These are phyloP conservation scores for Eira barbara DNA, from an alignment of 2,113 vertebrate species.

Conservation along the genomic window DNA sequence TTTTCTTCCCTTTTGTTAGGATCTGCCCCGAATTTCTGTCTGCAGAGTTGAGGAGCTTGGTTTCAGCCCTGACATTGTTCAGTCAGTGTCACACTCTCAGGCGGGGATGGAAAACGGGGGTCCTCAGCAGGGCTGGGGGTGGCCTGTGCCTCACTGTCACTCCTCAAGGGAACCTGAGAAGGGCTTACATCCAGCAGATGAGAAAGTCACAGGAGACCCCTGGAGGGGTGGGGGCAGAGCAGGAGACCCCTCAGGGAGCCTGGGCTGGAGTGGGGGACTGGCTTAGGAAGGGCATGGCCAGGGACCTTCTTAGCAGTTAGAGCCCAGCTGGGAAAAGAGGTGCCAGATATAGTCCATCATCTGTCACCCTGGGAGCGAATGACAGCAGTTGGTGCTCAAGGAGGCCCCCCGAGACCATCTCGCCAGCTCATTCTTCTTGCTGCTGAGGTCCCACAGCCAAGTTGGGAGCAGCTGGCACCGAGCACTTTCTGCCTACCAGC, in stretches of 20 bases:
- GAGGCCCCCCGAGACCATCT: neutral
- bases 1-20: neutral
- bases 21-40: neutral
- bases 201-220: neutral
- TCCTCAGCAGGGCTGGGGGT: neutral
- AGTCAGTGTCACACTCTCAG: neutral
- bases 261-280: neutral
- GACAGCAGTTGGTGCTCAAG: neutral
- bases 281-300: neutral
- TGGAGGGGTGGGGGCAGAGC: too few species aligned
- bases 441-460: neutral
- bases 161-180: neutral
- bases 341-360: neutral
- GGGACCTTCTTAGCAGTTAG: neutral
- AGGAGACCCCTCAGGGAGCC: neutral
- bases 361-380: neutral
- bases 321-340: neutral
- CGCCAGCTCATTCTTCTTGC: rapidly evolving
- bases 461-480: rapidly evolving
- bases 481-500: neutral
- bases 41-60: neutral
- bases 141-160: rapidly evolving
- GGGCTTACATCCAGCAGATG: neutral
- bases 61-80: neutral
- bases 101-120: neutral